Evolutionary conservation across 37 sponge, comb jelly and placozoan genomes (phyloP).

Genomic region (Ianthella basta): DNA sequence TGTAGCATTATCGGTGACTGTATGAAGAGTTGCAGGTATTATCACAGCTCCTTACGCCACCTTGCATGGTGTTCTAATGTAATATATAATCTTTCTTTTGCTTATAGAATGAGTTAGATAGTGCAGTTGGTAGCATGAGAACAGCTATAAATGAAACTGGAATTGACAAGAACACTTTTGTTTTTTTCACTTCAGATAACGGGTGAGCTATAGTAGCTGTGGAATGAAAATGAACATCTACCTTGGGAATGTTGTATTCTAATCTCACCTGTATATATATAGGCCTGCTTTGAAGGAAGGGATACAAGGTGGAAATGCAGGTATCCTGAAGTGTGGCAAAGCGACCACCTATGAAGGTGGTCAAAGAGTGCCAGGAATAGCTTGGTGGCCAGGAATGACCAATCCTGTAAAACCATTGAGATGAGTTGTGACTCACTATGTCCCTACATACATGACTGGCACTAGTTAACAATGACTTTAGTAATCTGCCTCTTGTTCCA

Average conservation of each 20-base stretch:
- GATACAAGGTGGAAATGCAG: conserved; percentile 78
- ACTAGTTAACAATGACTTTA: no score
- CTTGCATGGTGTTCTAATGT: no score
- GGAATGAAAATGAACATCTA: no score
- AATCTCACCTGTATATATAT: no score
- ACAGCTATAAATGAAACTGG: conserved; percentile 16
- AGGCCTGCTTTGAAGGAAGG: conserved; percentile 66
- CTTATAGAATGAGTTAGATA: conserved; percentile 49
- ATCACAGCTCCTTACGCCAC: no score
- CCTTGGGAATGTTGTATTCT: no score
- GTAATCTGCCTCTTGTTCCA: background rate
- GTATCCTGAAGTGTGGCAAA: conserved; percentile 81
- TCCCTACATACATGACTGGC: no score
- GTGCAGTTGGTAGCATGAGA: conserved; percentile 56
- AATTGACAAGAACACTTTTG: conserved; percentile 55
- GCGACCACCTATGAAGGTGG: conserved; percentile 86
- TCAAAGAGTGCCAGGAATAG: conserved; percentile 79
- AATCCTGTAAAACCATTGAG: conserved; percentile 55
- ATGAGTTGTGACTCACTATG: no score
- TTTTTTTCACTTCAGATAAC: conserved; percentile 70
- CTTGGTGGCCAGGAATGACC: conserved; percentile 83
- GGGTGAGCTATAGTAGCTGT: conserved; percentile 39
- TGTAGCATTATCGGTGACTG: no score
- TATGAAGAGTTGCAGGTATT: no score
- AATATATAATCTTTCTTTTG: no score